A percentile compares a stretch with the other conserved stretches of the same genome.
Conservation (phyloP, 2,113 vertebrate species). For the Spea bombifrons region DNA sequence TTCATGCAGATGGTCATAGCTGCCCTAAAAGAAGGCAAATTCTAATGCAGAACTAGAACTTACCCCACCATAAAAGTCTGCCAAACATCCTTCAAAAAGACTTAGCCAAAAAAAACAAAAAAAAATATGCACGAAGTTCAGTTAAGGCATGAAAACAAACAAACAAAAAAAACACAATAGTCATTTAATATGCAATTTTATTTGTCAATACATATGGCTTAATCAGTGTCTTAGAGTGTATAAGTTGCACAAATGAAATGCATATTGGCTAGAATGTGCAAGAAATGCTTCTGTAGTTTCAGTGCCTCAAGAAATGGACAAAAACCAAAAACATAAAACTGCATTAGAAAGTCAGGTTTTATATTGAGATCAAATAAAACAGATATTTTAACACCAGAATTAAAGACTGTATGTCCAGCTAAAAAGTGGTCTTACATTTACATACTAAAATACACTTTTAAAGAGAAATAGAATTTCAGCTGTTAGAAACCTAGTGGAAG, state of each 20-base stretch:
- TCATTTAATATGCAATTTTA: neutral
- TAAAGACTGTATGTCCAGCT: neutral
- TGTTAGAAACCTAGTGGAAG: neutral
- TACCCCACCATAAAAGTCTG: too few species aligned
- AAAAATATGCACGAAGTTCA: too few species aligned
- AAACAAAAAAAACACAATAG: neutral
- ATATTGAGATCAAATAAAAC: too few species aligned
- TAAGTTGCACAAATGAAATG: neutral
- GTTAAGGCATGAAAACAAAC: slow-evolving; percentile 1
- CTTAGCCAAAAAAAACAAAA: too few species aligned
- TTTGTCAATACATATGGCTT: slow-evolving; percentile 34
- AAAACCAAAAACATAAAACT: neutral
- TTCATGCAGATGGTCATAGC: too few species aligned
- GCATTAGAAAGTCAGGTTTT: too few species aligned
- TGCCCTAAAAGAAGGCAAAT: too few species aligned
- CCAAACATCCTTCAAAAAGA: too few species aligned
- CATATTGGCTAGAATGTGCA: neutral
- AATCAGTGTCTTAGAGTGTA: neutral
- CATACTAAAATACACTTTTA: neutral
- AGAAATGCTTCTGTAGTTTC: too few species aligned
- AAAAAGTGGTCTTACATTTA: neutral
- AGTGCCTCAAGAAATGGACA: neutral
- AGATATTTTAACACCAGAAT: too few species aligned
- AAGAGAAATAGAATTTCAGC: neutral
- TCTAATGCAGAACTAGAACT: too few species aligned